These are phyloP conservation scores for Myotis findleyi DNA, from an alignment of 2,797 vertebrate species.

Conservation along the genomic window DNA sequence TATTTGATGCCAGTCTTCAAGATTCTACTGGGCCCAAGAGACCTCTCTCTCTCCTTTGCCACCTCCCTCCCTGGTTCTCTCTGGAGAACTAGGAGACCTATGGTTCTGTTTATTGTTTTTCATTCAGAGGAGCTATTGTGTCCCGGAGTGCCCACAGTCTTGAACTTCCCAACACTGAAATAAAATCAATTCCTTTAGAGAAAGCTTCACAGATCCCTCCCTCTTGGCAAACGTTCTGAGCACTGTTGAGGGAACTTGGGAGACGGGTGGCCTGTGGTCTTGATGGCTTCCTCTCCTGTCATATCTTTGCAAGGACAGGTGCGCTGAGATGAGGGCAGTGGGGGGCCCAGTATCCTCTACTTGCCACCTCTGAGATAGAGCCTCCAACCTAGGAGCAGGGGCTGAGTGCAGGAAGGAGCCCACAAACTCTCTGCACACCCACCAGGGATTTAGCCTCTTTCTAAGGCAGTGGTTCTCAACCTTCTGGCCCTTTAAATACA, in stretches of 20 bases:
- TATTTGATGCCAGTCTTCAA: not conserved
- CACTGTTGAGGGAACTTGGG: not conserved
- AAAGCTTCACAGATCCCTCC: not conserved
- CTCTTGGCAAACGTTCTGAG: not conserved
- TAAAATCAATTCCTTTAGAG: not conserved
- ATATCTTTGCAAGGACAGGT: not conserved
- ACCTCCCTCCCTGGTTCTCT: not conserved
- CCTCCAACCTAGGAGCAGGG: not conserved
- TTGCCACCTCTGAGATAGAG: not conserved
- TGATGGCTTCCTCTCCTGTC: not conserved
- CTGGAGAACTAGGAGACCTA: not conserved
- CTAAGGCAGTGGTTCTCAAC: too few species aligned
- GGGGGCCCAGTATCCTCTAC: not conserved
- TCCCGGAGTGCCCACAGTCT: not conserved
- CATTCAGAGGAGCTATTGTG: not conserved
- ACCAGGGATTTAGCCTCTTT: not conserved
- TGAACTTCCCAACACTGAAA: not conserved
- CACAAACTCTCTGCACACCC: not conserved
- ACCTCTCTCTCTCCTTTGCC: not conserved
- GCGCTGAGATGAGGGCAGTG: accelerated
- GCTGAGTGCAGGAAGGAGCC: not conserved
- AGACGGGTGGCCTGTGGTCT: not conserved
- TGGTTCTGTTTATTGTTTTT: not conserved
- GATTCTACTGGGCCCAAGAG: not conserved
- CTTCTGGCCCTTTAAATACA: too few species aligned